Evolutionary conservation across 2,888 invertebrate genomes (phyloP).

Genomic region (Rhogogaster chlorosoma): DNA sequence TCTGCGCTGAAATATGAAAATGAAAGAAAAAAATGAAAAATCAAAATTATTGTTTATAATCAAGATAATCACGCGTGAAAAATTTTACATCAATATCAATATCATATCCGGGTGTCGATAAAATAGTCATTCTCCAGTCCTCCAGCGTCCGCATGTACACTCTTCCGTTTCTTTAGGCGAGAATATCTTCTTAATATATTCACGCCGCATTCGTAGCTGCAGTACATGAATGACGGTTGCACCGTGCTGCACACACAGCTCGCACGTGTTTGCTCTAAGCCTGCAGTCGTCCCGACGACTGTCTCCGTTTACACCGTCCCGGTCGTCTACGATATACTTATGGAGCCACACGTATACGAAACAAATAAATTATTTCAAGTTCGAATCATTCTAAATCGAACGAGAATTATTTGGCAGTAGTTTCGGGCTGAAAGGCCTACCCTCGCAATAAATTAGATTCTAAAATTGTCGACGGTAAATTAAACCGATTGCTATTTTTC

Average conservation of each 20-base stretch:
- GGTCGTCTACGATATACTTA: neutral
- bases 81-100: constrained; percentile 19
- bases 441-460: neutral
- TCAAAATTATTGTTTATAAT: constrained; percentile 10
- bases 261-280: constrained; percentile 43
- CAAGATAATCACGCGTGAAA: constrained; percentile 58
- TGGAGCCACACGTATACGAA: neutral
- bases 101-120: neutral
- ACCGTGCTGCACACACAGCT: constrained; percentile 26
- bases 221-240: constrained; percentile 40
- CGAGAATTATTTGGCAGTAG: neutral
- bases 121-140: neutral
- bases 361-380: neutral
- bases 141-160: constrained; percentile 53
- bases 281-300: constrained; percentile 10
- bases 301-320: neutral
- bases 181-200: constrained; percentile 44
- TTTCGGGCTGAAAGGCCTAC: neutral
- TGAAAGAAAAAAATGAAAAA: neutral
- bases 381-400: neutral
- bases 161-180: neutral
- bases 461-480: neutral
- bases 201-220: constrained; percentile 32
- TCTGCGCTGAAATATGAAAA: constrained; percentile 84
- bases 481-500: neutral